A percentile compares a stretch with the other conserved stretches of the same genome.
phyloP scores from a whole-genome alignment of 1,140 invertebrate species.

The Gonatopus flavifemur region DNA sequence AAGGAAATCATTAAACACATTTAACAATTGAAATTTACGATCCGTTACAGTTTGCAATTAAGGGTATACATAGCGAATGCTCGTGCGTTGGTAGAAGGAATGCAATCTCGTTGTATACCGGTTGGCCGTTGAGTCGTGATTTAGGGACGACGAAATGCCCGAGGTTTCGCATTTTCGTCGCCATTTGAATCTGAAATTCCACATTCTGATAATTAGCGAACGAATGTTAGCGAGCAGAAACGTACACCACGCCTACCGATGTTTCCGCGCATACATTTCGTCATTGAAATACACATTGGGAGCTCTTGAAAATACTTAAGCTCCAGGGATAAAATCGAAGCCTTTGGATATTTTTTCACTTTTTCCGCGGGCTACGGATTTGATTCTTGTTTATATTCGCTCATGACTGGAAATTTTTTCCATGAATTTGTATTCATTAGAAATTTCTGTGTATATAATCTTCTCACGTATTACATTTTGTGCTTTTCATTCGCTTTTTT shows the following conservation, averaged over 20 bases:
- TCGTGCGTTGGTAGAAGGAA: conserved; percentile 13
- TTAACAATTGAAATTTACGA: conserved; percentile 15
- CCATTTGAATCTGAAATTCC: conserved; percentile 8
- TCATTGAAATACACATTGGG: no score
- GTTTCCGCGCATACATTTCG: background rate
- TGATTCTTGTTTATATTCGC: no score
- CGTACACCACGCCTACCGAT: background rate
- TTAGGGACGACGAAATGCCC: conserved; percentile 16
- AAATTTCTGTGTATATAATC: no score
- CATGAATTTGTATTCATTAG: no score
- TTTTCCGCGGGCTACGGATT: no score
- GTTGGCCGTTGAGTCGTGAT: conserved; percentile 14
- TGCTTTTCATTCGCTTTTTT: no score
- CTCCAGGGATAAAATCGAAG: no score
- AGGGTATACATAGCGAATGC: conserved; percentile 9
- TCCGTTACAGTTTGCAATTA: conserved; percentile 15
- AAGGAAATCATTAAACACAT: conserved; percentile 8
- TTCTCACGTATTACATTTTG: no score
- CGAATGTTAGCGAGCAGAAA: conserved; percentile 18
- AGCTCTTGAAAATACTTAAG: no score
- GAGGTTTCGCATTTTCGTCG: conserved; percentile 19
- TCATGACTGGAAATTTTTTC: no score
- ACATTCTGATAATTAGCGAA: conserved; percentile 13
- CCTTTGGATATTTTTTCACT: no score
- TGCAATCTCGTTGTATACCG: conserved; percentile 22